Percentiles rank a stretch among this genome's conserved stretches.
Evolutionary conservation across 2,113 vertebrate genomes (phyloP).

Genomic region (Ovis aries): ARS-UI_Ramb_v3.0 NC_056080.1:36080501-36081000

Average conservation of each 20-base stretch:
- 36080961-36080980: not conserved
- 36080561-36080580: not conserved
- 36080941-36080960: not conserved
- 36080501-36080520: not conserved
- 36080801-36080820: not conserved
- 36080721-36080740: not conserved
- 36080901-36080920: not conserved
- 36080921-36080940: not conserved
- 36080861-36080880: not conserved
- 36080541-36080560: not conserved
- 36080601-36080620: not conserved
- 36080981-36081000: not conserved
- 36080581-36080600: not conserved
- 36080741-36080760: not conserved
- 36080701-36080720: not conserved
- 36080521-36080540: not conserved
- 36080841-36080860: not conserved
- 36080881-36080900: not conserved
- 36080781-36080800: not conserved
- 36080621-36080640: not conserved
- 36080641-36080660: not conserved
- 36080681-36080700: not conserved
- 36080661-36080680: not conserved
- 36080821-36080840: not conserved
- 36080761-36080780: not conserved